These are phyloP conservation scores for Pantherophis alleghaniensis DNA, from an alignment of 2,797 vertebrate species.

Conservation along the genomic window DNA sequence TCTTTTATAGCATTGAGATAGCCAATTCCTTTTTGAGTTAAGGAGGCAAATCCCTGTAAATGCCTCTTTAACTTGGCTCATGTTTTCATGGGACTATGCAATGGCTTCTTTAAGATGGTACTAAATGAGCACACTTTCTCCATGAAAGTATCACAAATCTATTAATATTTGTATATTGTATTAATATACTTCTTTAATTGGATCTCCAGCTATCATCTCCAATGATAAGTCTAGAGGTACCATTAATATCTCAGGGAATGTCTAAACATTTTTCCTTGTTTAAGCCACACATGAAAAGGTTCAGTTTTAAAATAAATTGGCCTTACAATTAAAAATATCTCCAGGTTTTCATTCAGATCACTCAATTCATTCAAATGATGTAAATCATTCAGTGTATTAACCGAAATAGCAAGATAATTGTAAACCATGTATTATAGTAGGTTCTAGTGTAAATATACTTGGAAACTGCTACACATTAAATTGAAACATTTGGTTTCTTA, in stretches of 20 bases:
- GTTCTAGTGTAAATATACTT: neutral
- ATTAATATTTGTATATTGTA: conserved; percentile 10
- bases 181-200: conserved; percentile 21
- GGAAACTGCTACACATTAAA: neutral
- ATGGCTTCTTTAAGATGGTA: neutral
- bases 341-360: neutral
- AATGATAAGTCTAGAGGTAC: neutral
- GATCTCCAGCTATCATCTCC: conserved; percentile 11
- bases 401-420: neutral
- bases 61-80: neutral
- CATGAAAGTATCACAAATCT: conserved; percentile 1
- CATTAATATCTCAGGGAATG: neutral
- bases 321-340: neutral
- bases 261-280: neutral
- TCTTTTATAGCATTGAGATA: neutral
- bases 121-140: neutral
- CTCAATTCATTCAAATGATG: neutral
- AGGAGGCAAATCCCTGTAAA: neutral
- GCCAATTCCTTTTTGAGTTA: neutral
- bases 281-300: neutral
- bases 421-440: neutral
- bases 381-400: neutral
- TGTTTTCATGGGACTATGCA: neutral
- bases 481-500: neutral
- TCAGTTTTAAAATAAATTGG: neutral